Base-by-base conservation (phyloP, 2,888 invertebrate genomes). In the Tortricodes alternella region DNA sequence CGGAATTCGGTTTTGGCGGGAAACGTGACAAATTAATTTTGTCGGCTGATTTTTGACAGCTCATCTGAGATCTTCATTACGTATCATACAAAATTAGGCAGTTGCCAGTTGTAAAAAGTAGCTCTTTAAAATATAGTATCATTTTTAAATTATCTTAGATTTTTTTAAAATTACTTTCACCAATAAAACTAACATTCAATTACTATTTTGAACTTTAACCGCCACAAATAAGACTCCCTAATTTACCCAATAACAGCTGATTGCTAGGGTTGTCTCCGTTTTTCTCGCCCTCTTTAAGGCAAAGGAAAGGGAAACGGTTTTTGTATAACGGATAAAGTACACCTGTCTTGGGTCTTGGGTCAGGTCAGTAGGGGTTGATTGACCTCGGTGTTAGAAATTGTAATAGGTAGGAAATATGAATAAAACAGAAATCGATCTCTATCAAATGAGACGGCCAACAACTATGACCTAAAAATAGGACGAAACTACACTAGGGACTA, bases 1-100 rank as follows among this genome's bases (percentile, higher is more conserved):
- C 71, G 69, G 68, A 66, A 64, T 59, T 55, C 56, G 44, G 63
- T 66, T 68, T 72, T 71, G 74, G 74, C 73, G 74, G 71, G 74
- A 74, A 72, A 64, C 43, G 52, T 16, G 46, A 13, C 6, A 50
- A 57, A 53, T 53, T 21, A 18, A 34, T 49, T 56, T 46, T 24
- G 16, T 44, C 15, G 24, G 43, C 11, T 27, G 29, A 29, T 29
- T 29, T 39, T 35, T 37, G 49, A 49, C 56, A 56, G 43, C 16
- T 37, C 15, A 27, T 16, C 41, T 48, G 9, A 48, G 24, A 19
- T 48, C 23, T 24, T 39, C n/a, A n/a, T 29, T 29, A n/a, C 9
- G 29, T 29, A 29, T 29, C 9, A 3, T 29, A n/a, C n/a, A 1
- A 29, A 29, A 29, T 29, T 11, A 29, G n/a, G 11, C n/a, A 29